phyloP scores from a whole-genome alignment of 2,797 vertebrate genomes.

The Cryptoblepharus egeriae region DNA sequence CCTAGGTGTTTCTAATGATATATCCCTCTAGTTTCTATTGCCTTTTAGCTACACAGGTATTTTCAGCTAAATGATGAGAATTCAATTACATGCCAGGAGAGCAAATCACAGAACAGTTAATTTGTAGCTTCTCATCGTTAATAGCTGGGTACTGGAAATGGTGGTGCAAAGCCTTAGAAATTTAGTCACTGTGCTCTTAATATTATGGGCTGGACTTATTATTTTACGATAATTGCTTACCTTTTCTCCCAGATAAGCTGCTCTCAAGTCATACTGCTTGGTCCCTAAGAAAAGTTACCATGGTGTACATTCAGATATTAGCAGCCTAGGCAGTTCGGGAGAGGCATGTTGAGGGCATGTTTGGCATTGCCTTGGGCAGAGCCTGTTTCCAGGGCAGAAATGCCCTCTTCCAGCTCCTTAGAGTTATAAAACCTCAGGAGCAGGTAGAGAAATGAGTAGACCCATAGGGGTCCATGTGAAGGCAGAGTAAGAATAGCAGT shows the following conservation, averaged over 20 bases:
- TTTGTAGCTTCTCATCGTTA: constrained; percentile 47
- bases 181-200: constrained; percentile 13
- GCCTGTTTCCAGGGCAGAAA: no score
- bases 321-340: no score
- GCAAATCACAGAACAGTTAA: constrained; percentile 16
- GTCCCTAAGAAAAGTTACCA: neutral
- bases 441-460: no score
- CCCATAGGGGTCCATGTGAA: no score
- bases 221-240: neutral
- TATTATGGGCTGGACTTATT: constrained; percentile 10
- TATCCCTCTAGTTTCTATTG: constrained; percentile 30
- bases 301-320: neutral
- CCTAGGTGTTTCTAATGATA: constrained; percentile 44
- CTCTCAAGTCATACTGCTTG: neutral
- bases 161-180: neutral
- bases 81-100: constrained; percentile 30
- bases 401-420: no score
- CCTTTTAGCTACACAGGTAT: constrained; percentile 18
- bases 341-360: no score
- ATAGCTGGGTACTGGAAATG: constrained; percentile 24
- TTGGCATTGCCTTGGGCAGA: no score
- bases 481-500: no score
- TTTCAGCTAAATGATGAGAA: constrained; percentile 34
- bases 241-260: neutral
- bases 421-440: no score